Evolutionary conservation across 2,888 invertebrate species (phyloP).

Genomic region (Bruchidius siliquastri): DNA sequence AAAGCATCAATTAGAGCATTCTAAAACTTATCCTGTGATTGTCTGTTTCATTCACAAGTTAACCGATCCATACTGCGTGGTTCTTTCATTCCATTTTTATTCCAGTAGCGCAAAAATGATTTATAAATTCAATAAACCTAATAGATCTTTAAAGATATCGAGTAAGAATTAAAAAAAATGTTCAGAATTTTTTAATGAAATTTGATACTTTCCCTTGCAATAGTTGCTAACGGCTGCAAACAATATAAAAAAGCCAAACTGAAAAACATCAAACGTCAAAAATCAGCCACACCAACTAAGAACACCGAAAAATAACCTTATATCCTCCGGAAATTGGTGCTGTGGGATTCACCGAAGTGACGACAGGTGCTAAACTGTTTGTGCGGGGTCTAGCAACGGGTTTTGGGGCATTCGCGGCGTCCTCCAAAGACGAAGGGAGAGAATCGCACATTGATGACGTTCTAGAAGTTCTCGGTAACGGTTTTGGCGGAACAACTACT

Average conservation of each 20-base stretch:
- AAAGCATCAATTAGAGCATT: not conserved
- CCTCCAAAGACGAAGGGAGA: conserved; percentile 43
- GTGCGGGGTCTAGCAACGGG: conserved; percentile 69
- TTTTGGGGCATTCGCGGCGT: conserved; percentile 54
- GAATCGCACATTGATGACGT: conserved; percentile 69
- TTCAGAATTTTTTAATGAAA: not conserved
- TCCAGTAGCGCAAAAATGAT: too few relatives aligned
- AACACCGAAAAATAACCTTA: conserved; percentile 57
- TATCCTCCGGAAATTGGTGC: conserved; percentile 58
- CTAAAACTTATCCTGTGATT: too few relatives aligned
- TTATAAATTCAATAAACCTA: too few relatives aligned
- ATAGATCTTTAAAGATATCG: too few relatives aligned
- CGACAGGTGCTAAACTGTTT: conserved; percentile 52
- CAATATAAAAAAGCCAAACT: not conserved
- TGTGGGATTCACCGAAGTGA: conserved; percentile 56
- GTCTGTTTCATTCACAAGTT: too few relatives aligned
- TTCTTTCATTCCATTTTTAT: too few relatives aligned
- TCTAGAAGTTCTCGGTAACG: conserved; percentile 71
- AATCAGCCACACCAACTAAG: conserved; percentile 14
- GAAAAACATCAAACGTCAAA: not conserved
- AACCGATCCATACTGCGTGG: too few relatives aligned
- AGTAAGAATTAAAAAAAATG: too few relatives aligned
- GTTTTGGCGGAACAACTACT: conserved; percentile 62
- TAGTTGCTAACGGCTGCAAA: not conserved
- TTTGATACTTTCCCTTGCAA: not conserved